Conservation (phyloP, 2,888 invertebrate genomes). For the Nephrotoma flavescens region DNA sequence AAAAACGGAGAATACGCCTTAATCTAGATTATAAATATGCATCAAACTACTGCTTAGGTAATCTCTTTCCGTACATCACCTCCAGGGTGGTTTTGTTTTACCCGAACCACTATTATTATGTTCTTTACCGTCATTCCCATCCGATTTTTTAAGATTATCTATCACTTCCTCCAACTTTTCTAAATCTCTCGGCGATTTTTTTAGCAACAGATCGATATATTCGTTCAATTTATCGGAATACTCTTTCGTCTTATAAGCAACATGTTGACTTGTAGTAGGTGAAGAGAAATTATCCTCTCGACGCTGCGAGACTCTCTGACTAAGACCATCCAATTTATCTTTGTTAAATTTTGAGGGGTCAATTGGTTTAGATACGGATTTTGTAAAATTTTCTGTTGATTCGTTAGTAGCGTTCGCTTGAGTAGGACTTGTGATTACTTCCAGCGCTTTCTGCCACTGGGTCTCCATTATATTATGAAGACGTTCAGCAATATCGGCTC, state of each 20-base stretch:
- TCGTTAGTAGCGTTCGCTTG: slow-evolving; percentile 19
- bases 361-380: slow-evolving; percentile 1
- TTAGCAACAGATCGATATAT: slow-evolving; percentile 27
- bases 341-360: slow-evolving; percentile 4
- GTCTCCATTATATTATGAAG: slow-evolving; percentile 64
- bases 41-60: too few species aligned
- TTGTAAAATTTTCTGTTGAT: slow-evolving; percentile 39
- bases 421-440: slow-evolving; percentile 43
- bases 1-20: not conserved
- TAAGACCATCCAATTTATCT: slow-evolving; percentile 15
- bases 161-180: slow-evolving; percentile 27
- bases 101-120: not conserved
- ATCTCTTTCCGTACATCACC: not conserved
- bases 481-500: slow-evolving; percentile 55
- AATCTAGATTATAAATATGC: too few species aligned
- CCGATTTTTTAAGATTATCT: not conserved
- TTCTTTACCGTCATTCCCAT: not conserved
- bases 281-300: slow-evolving; percentile 25
- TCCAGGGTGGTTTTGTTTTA: not conserved
- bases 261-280: slow-evolving; percentile 23
- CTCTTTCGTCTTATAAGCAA: slow-evolving; percentile 18
- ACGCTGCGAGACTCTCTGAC: not conserved
- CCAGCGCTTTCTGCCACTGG: slow-evolving; percentile 65
- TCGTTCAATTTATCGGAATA: slow-evolving; percentile 16
- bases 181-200: slow-evolving; percentile 35